These are phyloP conservation scores for Anoncus sp. DNA, from an alignment of 2,888 invertebrate genomes.

Conservation along the genomic window DNA sequence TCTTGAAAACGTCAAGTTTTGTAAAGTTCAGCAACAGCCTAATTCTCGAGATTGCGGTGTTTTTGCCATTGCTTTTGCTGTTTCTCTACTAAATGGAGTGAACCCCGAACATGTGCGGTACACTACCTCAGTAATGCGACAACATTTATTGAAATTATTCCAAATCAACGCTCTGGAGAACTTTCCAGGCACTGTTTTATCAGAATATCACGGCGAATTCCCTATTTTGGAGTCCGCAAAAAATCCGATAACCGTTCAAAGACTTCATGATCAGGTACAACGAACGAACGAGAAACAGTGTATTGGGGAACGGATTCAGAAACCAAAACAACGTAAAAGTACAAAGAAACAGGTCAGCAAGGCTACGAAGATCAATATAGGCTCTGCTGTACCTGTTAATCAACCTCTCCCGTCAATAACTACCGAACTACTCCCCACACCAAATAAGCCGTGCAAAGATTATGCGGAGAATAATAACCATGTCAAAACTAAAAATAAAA, in stretches of 20 bases:
- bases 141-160: conserved; percentile 15
- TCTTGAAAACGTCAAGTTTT: background rate
- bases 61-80: conserved; percentile 14
- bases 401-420: background rate
- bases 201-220: background rate
- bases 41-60: conserved; percentile 9
- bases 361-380: background rate
- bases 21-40: conserved; percentile 17
- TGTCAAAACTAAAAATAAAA: background rate
- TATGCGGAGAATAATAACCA: background rate
- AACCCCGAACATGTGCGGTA: background rate
- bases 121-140: conserved; percentile 3
- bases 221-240: background rate
- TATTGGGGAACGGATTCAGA: background rate
- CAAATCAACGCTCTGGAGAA: background rate
- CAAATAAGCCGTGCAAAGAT: background rate
- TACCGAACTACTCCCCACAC: background rate
- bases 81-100: background rate
- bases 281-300: background rate
- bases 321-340: background rate
- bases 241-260: background rate
- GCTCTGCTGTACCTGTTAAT: background rate
- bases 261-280: background rate
- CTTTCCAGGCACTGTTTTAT: background rate
- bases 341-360: background rate